phyloP scores from a whole-genome alignment of 1,140 invertebrate species.

The Mamestra configurata region DNA sequence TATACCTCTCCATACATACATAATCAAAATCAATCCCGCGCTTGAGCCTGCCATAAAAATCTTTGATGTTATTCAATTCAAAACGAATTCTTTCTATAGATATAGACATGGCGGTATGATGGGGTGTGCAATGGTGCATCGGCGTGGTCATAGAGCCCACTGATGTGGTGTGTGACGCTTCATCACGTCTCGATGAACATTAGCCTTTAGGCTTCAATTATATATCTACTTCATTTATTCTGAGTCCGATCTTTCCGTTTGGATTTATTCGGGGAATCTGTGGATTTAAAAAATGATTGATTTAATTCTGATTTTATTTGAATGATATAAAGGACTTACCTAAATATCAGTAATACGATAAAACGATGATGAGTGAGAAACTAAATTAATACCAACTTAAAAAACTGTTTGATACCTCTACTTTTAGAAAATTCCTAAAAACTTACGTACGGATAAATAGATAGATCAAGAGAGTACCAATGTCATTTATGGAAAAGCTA shows the following conservation, averaged over 20 bases:
- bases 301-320: no score
- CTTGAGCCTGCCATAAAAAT: slow-evolving; percentile 13
- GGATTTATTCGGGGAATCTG: slow-evolving; percentile 12
- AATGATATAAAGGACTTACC: no score
- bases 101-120: slow-evolving; percentile 52
- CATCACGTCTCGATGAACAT: slow-evolving; percentile 73
- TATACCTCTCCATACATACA: neutral
- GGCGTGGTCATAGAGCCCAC: slow-evolving; percentile 68
- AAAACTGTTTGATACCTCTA: no score
- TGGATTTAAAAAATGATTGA: slow-evolving; percentile 3
- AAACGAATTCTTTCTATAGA: slow-evolving; percentile 39
- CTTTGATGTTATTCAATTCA: slow-evolving; percentile 28
- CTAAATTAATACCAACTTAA: no score
- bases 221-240: slow-evolving; percentile 60
- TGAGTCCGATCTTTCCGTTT: slow-evolving; percentile 42
- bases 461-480: no score
- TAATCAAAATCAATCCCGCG: neutral
- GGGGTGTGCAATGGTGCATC: slow-evolving; percentile 80
- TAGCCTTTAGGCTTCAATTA: slow-evolving; percentile 75
- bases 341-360: no score
- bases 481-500: no score
- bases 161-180: slow-evolving; percentile 75
- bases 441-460: no score
- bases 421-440: no score
- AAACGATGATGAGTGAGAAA: no score